Evolutionary conservation across 2,113 vertebrate species (phyloP).

Genomic region (Etia nguti): DNA sequence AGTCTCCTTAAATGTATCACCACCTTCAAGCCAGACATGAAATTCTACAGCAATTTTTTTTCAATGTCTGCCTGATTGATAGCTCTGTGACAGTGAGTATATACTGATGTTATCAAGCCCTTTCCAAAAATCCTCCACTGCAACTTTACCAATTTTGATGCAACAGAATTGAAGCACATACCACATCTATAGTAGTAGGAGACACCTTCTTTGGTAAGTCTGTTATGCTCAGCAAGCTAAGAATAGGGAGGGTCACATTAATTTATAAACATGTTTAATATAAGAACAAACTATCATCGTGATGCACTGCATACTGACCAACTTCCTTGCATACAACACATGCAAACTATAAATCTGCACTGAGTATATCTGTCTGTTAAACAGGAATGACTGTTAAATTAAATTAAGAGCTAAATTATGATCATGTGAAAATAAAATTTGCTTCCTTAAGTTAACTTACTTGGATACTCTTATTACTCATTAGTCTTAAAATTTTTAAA

Average conservation of each 20-base stretch:
- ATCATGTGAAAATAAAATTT: not conserved
- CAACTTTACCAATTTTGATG: not conserved
- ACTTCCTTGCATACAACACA: not conserved
- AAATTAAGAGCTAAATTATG: not conserved
- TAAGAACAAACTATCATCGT: not conserved
- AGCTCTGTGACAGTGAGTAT: not conserved
- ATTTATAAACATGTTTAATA: not conserved
- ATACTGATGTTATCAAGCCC: not conserved
- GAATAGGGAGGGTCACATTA: not conserved
- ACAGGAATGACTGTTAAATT: not conserved
- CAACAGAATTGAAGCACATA: not conserved
- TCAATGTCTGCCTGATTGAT: not conserved
- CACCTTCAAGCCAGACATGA: not conserved
- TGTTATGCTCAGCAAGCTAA: not conserved
- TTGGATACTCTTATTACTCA: not conserved
- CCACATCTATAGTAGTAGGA: not conserved
- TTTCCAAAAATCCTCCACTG: not conserved
- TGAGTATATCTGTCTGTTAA: not conserved
- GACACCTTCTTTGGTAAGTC: accelerated
- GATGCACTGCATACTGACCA: not conserved
- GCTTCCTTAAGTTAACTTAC: not conserved
- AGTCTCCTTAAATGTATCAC: not conserved
- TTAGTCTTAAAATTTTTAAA: not conserved
- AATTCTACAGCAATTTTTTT: not conserved
- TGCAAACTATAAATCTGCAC: not conserved